Conservation (phyloP, 2,113 vertebrate genomes). For the Cisticola juncidis region DNA sequence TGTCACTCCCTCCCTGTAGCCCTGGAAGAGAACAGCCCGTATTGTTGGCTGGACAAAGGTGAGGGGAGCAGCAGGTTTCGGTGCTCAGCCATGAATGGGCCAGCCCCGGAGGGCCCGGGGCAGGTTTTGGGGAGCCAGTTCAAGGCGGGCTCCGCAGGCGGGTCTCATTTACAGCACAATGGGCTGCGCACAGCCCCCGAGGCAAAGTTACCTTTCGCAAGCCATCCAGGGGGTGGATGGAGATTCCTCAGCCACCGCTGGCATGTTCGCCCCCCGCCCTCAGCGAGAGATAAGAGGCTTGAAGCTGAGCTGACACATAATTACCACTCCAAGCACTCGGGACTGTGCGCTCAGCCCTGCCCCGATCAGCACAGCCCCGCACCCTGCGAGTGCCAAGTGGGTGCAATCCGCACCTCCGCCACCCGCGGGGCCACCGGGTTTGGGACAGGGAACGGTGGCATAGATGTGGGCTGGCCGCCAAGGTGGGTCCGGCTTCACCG, state of each 20-base stretch:
- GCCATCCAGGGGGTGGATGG: background rate
- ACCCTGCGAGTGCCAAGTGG: background rate
- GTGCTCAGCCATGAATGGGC: background rate
- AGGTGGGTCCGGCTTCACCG: background rate
- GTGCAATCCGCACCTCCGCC: background rate
- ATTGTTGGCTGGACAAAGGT: conserved; percentile 9
- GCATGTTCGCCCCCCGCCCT: background rate
- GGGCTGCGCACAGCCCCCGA: background rate
- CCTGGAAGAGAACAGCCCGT: background rate
- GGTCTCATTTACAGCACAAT: conserved; percentile 50
- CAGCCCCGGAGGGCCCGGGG: background rate
- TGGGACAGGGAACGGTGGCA: background rate
- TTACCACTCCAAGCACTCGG: background rate
- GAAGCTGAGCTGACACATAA: background rate
- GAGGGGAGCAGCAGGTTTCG: background rate
- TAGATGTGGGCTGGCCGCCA: background rate
- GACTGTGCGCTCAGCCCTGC: background rate
- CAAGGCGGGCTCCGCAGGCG: background rate
- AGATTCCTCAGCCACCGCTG: background rate
- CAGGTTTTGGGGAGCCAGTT: background rate
- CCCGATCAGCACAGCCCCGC: background rate
- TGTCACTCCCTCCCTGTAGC: background rate
- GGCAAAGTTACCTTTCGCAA: conserved; percentile 39
- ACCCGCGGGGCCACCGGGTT: background rate
- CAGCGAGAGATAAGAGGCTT: background rate